phyloP scores from a whole-genome alignment of 2,113 vertebrate species.

The Thunnus thynnus region DNA sequence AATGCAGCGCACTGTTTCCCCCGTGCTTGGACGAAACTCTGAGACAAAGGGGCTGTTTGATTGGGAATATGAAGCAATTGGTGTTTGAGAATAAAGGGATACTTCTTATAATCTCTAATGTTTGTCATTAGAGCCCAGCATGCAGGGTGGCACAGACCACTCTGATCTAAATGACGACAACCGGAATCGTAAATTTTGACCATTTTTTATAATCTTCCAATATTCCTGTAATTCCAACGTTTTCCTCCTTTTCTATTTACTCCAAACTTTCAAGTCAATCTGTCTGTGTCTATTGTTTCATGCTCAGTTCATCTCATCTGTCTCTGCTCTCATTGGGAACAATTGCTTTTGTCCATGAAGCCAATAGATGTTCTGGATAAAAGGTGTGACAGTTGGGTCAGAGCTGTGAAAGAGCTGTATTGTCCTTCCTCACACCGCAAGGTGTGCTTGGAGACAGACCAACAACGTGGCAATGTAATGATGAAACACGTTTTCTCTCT shows the following conservation, averaged over 20 bases:
- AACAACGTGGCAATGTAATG: slow-evolving; percentile 23
- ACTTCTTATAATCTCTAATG: slow-evolving; percentile 55
- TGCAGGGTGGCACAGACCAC: slow-evolving; percentile 10
- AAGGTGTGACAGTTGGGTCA: slow-evolving; percentile 71
- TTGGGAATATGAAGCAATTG: slow-evolving; percentile 79
- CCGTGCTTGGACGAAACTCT: slow-evolving; percentile 58
- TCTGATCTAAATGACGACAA: slow-evolving; percentile 24
- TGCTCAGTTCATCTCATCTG: slow-evolving; percentile 21
- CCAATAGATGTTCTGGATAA: slow-evolving; percentile 57
- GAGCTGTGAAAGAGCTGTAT: slow-evolving; percentile 66
- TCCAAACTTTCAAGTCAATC: not conserved
- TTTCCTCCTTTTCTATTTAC: not conserved
- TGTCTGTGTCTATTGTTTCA: slow-evolving; percentile 24
- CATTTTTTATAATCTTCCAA: not conserved
- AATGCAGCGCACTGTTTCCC: slow-evolving; percentile 71
- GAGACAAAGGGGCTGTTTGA: slow-evolving; percentile 82
- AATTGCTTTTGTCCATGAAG: slow-evolving; percentile 78
- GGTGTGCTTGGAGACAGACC: slow-evolving; percentile 67
- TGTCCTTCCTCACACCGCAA: slow-evolving; percentile 67
- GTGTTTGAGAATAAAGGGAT: slow-evolving; percentile 68
- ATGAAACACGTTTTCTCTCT: slow-evolving; percentile 29
- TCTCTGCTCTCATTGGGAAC: slow-evolving; percentile 52
- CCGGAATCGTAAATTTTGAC: slow-evolving; percentile 3
- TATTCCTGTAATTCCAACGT: slow-evolving; percentile 5
- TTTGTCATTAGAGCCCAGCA: slow-evolving; percentile 24